A percentile compares a stretch with the other conserved stretches of the same genome.
These are phyloP conservation scores for Bombus polaris DNA, from an alignment of 1,140 invertebrate species.

Conservation along the genomic window DNA sequence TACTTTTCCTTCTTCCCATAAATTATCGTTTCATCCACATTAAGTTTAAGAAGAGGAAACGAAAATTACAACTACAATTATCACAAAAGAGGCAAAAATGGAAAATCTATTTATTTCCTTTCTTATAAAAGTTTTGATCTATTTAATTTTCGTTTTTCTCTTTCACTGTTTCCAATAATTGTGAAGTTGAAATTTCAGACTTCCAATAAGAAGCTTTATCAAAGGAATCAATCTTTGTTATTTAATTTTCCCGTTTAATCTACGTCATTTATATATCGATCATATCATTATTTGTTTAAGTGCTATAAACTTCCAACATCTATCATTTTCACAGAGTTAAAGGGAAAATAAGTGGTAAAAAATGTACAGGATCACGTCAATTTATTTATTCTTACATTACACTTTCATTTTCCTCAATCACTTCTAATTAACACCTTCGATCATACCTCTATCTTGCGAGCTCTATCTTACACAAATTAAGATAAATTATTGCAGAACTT, in stretches of 20 bases:
- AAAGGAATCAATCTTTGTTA: too few relatives aligned
- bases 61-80: not conserved
- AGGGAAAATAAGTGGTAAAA: not conserved
- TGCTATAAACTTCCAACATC: not conserved
- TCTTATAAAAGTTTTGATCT: too few relatives aligned
- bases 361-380: not conserved
- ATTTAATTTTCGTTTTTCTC: not conserved
- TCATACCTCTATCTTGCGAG: not conserved
- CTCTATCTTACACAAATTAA: not conserved
- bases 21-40: not conserved
- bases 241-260: too few relatives aligned
- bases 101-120: not conserved
- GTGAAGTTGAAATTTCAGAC: too few relatives aligned
- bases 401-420: not conserved
- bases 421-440: not conserved
- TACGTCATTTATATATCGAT: not conserved
- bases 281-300: not conserved
- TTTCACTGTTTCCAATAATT: not conserved
- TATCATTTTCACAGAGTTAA: not conserved
- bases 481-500: not conserved
- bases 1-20: not conserved
- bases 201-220: too few relatives aligned
- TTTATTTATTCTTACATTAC: not conserved
- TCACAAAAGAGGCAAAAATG: not conserved
- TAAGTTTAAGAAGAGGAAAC: not conserved